These are phyloP conservation scores for Amphibalanus amphitrite DNA, from an alignment of 1,140 invertebrate genomes.

Conservation along the genomic window DNA sequence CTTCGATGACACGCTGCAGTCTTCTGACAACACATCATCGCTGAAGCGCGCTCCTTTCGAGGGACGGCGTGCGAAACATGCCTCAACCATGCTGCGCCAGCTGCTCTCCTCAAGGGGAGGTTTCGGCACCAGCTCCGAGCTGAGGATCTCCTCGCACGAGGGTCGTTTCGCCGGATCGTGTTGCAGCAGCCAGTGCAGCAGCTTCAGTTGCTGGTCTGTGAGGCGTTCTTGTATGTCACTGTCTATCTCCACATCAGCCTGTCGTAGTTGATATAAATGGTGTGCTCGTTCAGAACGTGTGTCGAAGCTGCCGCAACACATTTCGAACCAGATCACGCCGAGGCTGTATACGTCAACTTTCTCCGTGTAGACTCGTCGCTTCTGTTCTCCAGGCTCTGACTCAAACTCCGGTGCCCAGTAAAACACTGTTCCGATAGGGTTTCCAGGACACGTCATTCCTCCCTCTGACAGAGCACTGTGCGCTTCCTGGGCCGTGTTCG, in stretches of 20 bases:
- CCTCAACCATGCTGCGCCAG: conserved; percentile 35
- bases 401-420: conserved; percentile 44
- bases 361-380: conserved; percentile 30
- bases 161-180: conserved; percentile 67
- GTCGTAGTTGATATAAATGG: conserved; percentile 48
- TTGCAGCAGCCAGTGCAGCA: conserved; percentile 55
- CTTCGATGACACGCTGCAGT: neutral
- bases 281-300: conserved; percentile 79
- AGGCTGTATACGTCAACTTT: conserved; percentile 90
- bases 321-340: conserved; percentile 86
- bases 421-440: conserved; percentile 75
- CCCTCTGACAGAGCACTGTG: no score
- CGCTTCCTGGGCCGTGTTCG: no score
- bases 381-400: conserved; percentile 17
- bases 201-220: conserved; percentile 23
- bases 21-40: conserved; percentile 12
- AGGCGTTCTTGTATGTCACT: conserved; percentile 35
- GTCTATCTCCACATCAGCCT: conserved; percentile 46
- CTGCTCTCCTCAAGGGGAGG: conserved; percentile 55
- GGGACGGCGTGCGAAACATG: conserved; percentile 4
- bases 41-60: neutral
- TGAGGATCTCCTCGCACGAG: conserved; percentile 59
- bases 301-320: conserved; percentile 63
- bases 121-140: conserved; percentile 59
- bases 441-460: no score